Evolutionary conservation across 2,113 vertebrate species (phyloP).

Genomic region (Hippocampus barbouri): DNA sequence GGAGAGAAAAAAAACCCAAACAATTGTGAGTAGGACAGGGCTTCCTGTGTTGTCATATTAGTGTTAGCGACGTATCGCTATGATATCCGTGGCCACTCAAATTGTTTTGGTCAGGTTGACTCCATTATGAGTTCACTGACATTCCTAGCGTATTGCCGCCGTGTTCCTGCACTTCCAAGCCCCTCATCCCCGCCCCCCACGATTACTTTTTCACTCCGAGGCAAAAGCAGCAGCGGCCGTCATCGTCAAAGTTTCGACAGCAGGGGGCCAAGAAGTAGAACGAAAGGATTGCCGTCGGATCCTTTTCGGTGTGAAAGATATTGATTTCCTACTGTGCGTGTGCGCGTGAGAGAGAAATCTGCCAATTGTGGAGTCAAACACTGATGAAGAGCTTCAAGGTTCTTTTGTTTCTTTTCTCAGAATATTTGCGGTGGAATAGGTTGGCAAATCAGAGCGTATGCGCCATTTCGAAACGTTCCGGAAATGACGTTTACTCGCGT

Average conservation of each 20-base stretch:
- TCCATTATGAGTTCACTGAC: slow-evolving; percentile 12
- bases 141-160: slow-evolving; percentile 8
- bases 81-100: background rate
- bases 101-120: background rate
- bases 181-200: slow-evolving; percentile 16
- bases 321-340: slow-evolving; percentile 52
- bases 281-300: slow-evolving; percentile 21
- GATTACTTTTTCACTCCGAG: slow-evolving; percentile 13
- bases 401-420: background rate
- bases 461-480: background rate
- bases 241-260: background rate
- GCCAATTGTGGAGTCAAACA: slow-evolving; percentile 42
- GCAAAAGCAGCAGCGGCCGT: slow-evolving; percentile 21
- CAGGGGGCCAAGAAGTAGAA: slow-evolving; percentile 17
- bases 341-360: slow-evolving; percentile 28
- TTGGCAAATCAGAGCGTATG: slow-evolving; percentile 1
- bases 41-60: background rate
- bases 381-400: slow-evolving; percentile 45
- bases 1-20: no score
- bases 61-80: background rate
- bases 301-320: slow-evolving; percentile 49
- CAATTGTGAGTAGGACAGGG: background rate
- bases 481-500: background rate
- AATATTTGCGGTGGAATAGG: slow-evolving; percentile 12
- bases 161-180: slow-evolving; percentile 17